These are phyloP conservation scores for Xiphophorus birchmanni DNA, from an alignment of 2,797 vertebrate genomes.

Conservation along the genomic window DNA sequence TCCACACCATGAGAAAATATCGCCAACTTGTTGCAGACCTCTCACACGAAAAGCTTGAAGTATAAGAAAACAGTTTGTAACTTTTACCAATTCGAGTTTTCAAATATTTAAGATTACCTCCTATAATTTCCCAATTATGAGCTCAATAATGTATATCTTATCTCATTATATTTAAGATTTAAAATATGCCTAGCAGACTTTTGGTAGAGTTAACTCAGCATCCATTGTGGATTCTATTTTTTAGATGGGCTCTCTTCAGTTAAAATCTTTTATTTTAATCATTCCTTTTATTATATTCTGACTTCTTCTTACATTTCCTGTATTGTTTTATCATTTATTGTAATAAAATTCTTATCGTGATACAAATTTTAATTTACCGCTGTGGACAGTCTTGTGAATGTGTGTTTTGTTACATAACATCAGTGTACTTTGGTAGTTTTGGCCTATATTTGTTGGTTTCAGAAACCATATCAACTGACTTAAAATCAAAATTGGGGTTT, in stretches of 20 bases:
- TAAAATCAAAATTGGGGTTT: background rate
- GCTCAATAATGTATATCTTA: background rate
- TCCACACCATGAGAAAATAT: slow-evolving; percentile 30
- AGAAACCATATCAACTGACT: background rate
- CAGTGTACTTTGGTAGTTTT: background rate
- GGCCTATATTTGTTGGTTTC: background rate
- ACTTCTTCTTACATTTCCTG: background rate
- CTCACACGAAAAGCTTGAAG: background rate
- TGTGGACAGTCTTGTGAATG: background rate
- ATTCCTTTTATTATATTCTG: background rate
- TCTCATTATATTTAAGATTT: background rate
- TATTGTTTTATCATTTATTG: too few species aligned
- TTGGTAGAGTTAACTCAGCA: background rate
- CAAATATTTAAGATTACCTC: background rate
- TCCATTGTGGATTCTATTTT: background rate
- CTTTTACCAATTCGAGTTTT: background rate
- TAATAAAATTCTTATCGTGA: too few species aligned
- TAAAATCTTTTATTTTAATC: background rate
- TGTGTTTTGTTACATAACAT: too few species aligned
- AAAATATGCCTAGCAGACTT: background rate
- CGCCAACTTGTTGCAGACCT: slow-evolving; percentile 20
- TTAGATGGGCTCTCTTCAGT: background rate
- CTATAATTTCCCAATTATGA: background rate
- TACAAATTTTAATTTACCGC: too few species aligned
- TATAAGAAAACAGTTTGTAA: background rate